A percentile compares a stretch with the other conserved stretches of the same genome.
Evolutionary conservation across 2,113 vertebrate species (phyloP).

Genomic region (Mobula birostris): DNA sequence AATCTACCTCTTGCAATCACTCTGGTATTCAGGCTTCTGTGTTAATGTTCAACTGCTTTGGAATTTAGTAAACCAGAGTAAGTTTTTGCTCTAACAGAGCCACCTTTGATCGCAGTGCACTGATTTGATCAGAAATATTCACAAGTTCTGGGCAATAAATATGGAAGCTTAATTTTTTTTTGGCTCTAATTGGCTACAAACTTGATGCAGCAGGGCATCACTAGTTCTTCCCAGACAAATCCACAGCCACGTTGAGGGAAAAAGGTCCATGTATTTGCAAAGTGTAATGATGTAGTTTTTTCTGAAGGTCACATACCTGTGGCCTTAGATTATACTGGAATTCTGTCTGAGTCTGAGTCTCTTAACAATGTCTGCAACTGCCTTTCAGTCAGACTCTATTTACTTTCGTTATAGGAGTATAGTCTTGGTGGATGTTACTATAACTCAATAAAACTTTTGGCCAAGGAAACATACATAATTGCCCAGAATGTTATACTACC

Average conservation of each 20-base stretch:
- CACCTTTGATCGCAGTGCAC: not conserved
- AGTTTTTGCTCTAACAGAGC: not conserved
- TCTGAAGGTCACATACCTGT: not conserved
- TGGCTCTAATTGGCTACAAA: not conserved
- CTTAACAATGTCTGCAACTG: not conserved
- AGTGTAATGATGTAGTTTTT: not conserved
- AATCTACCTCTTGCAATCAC: not conserved
- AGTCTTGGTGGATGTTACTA: not conserved
- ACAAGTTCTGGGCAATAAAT: not conserved
- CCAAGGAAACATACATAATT: not conserved
- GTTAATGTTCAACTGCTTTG: not conserved
- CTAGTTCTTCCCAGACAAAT: not conserved
- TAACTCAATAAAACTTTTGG: not conserved
- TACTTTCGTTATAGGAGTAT: not conserved
- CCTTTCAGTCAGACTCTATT: not conserved
- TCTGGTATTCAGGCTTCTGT: not conserved
- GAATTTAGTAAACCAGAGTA: not conserved
- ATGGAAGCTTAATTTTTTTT: not conserved
- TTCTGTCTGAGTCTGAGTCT: not conserved
- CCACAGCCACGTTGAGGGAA: not conserved
- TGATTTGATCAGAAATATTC: not conserved
- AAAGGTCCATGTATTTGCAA: not conserved
- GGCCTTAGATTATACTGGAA: not conserved
- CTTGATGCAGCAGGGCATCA: not conserved
- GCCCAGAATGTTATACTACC: not conserved